A percentile compares a stretch with the other conserved stretches of the same genome.
phyloP scores from a whole-genome alignment of 2,888 invertebrate species.

The Callinectes sapidus region DNA sequence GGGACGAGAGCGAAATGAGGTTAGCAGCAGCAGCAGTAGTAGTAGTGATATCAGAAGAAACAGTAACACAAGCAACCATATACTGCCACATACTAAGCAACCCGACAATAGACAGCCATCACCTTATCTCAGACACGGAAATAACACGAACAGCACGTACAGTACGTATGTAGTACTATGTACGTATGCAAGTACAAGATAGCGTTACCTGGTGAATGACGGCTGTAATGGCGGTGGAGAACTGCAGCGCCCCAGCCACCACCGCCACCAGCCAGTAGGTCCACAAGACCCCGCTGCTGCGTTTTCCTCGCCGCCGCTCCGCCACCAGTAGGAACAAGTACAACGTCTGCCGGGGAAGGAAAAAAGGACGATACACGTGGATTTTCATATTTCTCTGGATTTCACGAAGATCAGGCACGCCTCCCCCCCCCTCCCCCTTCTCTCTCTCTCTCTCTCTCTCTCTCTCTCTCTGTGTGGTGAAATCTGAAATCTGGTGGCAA shows the following conservation, averaged over 20 bases:
- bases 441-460: too few species aligned
- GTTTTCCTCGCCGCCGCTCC: constrained; percentile 83
- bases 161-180: too few species aligned
- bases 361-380: neutral
- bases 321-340: constrained; percentile 36
- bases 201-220: constrained; percentile 22
- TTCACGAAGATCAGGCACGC: neutral
- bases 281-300: constrained; percentile 92
- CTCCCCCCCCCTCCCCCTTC: too few species aligned
- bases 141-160: neutral
- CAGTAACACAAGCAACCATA: too few species aligned
- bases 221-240: constrained; percentile 77
- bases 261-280: constrained; percentile 90
- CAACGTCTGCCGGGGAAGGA: constrained; percentile 17
- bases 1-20: neutral
- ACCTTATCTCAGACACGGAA: neutral
- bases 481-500: too few species aligned
- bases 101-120: neutral
- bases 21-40: neutral
- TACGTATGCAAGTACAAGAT: neutral
- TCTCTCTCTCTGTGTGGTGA: neutral
- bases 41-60: neutral
- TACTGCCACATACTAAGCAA: too few species aligned
- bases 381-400: neutral
- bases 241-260: constrained; percentile 85